A percentile compares a stretch with the other conserved stretches of the same genome.
Evolutionary conservation across 2,113 vertebrate species (phyloP).

Genomic region (Heliornis fulica): DNA sequence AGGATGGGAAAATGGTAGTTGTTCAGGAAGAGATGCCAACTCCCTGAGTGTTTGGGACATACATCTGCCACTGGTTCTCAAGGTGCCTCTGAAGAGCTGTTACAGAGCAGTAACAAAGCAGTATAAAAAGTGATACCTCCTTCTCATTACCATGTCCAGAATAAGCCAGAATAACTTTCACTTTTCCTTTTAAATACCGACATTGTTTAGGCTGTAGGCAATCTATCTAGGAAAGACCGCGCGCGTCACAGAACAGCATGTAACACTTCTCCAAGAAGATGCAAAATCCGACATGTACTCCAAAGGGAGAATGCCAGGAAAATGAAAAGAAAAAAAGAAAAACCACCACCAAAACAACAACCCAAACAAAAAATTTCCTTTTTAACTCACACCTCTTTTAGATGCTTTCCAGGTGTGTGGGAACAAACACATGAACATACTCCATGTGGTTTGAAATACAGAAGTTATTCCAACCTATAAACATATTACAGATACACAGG

Average conservation of each 20-base stretch:
- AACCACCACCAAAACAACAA: background rate
- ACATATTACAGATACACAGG: background rate
- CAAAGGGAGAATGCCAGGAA: background rate
- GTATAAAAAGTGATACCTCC: background rate
- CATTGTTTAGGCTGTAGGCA: background rate
- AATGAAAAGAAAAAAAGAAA: background rate
- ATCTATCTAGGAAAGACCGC: background rate
- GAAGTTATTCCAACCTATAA: background rate
- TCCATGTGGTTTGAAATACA: background rate
- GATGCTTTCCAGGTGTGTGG: background rate
- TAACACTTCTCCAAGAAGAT: background rate
- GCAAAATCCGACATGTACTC: background rate
- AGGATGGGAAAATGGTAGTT: background rate
- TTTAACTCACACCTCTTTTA: background rate
- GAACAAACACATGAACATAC: background rate
- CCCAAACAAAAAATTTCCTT: background rate
- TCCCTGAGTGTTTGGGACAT: background rate
- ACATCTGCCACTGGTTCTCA: background rate
- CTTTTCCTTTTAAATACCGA: background rate
- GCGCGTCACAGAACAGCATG: background rate
- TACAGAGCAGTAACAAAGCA: background rate
- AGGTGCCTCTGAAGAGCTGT: background rate
- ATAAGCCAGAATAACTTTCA: background rate
- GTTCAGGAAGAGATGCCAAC: background rate
- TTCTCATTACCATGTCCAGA: background rate